phyloP scores from a whole-genome alignment of 2,797 vertebrate genomes.

The Smutsia gigantea region DNA sequence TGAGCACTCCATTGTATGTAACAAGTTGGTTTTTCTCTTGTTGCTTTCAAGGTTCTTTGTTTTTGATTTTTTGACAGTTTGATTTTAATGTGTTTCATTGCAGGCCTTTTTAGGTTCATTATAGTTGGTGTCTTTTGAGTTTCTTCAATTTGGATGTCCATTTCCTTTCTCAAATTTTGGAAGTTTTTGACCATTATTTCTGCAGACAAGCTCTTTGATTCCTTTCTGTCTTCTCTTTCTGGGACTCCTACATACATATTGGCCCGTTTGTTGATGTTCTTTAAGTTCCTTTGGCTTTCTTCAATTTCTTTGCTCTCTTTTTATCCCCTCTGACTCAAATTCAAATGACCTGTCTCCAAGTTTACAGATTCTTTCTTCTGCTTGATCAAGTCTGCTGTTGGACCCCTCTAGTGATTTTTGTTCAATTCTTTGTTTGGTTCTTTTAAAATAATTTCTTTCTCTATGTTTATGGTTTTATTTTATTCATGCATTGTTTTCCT shows the following conservation, averaged over 20 bases:
- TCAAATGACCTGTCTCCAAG: not conserved
- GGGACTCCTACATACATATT: not conserved
- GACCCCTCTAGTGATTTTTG: not conserved
- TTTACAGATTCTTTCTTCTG: slow-evolving; percentile 31
- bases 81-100: not conserved
- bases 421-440: not conserved
- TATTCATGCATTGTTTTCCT: not conserved
- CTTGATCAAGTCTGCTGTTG: not conserved
- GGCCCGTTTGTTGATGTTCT: not conserved
- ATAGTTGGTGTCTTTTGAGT: not conserved
- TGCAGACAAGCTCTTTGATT: not conserved
- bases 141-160: slow-evolving; percentile 47
- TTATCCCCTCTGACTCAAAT: not conserved
- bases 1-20: not conserved
- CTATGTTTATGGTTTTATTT: not conserved
- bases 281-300: not conserved
- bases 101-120: not conserved
- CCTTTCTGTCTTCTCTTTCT: not conserved
- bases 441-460: not conserved
- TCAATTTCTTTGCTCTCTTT: not conserved
- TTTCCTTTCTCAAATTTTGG: not conserved
- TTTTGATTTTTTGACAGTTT: not conserved
- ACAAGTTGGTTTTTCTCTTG: not conserved
- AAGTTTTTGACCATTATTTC: slow-evolving; percentile 3
- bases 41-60: not conserved